Evolutionary conservation across 2,888 invertebrate species (phyloP), one percentile per base, ranked within the genome.

Genomic region (Parnassius apollo): DNA sequence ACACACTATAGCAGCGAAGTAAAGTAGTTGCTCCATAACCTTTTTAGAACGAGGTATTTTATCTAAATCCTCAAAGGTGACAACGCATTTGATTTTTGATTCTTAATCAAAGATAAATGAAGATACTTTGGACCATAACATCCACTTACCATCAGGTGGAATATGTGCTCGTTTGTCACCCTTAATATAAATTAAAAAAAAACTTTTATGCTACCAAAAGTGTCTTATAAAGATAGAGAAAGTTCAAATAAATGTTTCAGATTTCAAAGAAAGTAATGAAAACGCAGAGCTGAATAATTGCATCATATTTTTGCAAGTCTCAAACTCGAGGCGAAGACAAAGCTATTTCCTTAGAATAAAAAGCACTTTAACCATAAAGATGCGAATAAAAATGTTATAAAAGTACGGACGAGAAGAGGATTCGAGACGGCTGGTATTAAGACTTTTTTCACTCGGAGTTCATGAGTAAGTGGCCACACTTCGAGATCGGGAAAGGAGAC

Each of bases 341-440:
- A 68, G 75, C 81, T 80, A 83, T 83, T 83, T 81, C 81, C 79
- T 80, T 71, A 70, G 74, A 78, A 76, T 78, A 78, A 82, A 78
- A 69, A 60, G 67, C 68, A 66, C 61, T 74, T 74, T 71, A 72
- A 73, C 74, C 75, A 71, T 74, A 73, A 73, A 78, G 78, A 81
- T 75, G 78, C 71, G 72, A 69, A 72, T 75, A 80, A 80, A 83
- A 83, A 80, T 80, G 81, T 82, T 83, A 80, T 79, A 78, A 81
- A 83, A 79, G 76, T 76, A 75, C 75, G 69, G 66, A 64, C 13
- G 49, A 35, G 35, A 49, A 9, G 49, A 46, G n/a, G 46, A 49
- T 49, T 58, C 18, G 35, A 49, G 61, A 63, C 69, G 71, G 66
- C 65, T 72, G 61, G 73, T 75, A 75, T 77, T 77, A 79, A 73